These are phyloP conservation scores for Puma concolor DNA, from an alignment of 2,113 vertebrate species.

Conservation along the genomic window DNA sequence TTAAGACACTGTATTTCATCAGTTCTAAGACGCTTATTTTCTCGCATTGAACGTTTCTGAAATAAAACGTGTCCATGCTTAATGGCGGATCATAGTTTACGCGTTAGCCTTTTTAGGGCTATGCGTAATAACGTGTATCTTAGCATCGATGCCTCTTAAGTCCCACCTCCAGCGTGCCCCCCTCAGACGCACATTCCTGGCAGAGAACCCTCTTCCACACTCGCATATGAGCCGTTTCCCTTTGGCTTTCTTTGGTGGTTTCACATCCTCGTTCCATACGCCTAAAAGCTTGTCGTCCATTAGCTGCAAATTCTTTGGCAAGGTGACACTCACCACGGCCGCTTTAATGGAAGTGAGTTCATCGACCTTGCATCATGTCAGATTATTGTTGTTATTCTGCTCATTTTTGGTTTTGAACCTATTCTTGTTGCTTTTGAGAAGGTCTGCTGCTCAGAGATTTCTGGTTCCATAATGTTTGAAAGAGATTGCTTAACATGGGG, in stretches of 20 bases:
- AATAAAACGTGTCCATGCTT: background rate
- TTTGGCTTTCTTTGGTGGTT: background rate
- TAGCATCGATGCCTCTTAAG: fast-evolving
- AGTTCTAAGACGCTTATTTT: background rate
- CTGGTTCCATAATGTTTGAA: background rate
- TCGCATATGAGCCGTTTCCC: fast-evolving
- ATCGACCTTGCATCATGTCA: background rate
- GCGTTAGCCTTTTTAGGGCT: too few relatives aligned
- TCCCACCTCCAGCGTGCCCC: fast-evolving
- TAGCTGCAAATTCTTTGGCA: background rate
- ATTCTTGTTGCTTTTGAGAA: background rate
- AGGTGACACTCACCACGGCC: fast-evolving
- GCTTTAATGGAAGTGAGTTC: background rate
- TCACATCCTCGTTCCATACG: background rate
- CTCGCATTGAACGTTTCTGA: background rate
- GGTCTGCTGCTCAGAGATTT: background rate
- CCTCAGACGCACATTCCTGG: fast-evolving
- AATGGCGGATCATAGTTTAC: fast-evolving
- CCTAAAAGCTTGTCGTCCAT: background rate
- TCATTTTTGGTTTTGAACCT: background rate
- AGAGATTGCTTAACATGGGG: background rate
- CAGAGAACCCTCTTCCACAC: background rate
- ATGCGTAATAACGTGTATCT: fast-evolving
- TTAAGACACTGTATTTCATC: background rate
- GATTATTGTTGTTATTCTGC: background rate